Evolutionary conservation across 2,797 vertebrate species (phyloP).

Genomic region (Leptodactylus fallax): DNA sequence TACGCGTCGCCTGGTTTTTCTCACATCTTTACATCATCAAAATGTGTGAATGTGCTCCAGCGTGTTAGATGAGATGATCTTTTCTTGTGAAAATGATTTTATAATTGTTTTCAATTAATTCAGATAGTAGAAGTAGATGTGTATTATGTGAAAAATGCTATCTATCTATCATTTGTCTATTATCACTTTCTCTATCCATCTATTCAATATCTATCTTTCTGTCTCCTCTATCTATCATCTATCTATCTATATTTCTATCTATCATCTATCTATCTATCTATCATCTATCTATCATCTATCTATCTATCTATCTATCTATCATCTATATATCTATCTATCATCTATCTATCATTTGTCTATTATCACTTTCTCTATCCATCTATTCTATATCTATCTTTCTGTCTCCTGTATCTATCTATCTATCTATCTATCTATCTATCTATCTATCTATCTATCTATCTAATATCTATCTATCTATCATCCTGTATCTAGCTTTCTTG

Average conservation of each 20-base stretch:
- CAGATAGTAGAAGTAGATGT: too few relatives aligned
- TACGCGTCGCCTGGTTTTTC: too few relatives aligned
- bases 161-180: too few relatives aligned
- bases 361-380: background rate
- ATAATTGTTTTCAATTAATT: too few relatives aligned
- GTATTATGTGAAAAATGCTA: too few relatives aligned
- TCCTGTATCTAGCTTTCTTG: background rate
- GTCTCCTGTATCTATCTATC: conserved; percentile 8
- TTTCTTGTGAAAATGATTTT: too few relatives aligned
- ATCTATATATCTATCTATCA: conserved; percentile 4
- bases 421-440: conserved; percentile 2
- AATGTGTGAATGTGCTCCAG: too few relatives aligned
- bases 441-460: conserved; percentile 6
- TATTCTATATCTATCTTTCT: background rate
- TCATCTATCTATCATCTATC: conserved; percentile 22
- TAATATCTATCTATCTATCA: background rate
- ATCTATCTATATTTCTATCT: background rate
- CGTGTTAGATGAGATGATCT: too few relatives aligned
- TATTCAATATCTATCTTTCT: background rate
- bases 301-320: conserved; percentile 15
- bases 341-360: background rate
- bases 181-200: background rate
- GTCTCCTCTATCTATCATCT: background rate
- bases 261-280: conserved; percentile 1
- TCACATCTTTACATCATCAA: too few relatives aligned